Base-by-base conservation (phyloP, 2,888 invertebrate species). In the Ornithoptera priamus region DNA sequence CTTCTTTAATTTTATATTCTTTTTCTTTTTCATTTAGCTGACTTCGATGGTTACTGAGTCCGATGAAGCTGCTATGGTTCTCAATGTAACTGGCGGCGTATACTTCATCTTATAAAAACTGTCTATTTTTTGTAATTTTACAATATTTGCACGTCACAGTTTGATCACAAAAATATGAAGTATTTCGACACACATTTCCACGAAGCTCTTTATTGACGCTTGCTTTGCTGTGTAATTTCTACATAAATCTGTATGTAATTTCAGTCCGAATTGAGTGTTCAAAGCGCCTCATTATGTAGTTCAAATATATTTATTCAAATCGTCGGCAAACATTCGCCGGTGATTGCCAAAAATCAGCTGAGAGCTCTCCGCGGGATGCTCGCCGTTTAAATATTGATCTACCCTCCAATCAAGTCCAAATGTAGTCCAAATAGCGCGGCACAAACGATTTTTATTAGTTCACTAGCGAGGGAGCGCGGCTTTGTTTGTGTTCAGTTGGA, bases 381-480 rank as follows among this genome's bases (percentile, higher is more conserved):
- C 30, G 60, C 39, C 18, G 70, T 71, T 72, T 71, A 73, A 75
- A 75, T 72, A 71, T 75, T 75, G 72, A 73, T 72, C 66, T 71
- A 63, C 67, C 72, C 72, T 75, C 71, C 73, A 75, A 73, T 75
- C 75, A 72, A 70, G 36, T 73, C 64, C 65, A 70, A 72, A 72
- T 72, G 72, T 72, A 66, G 69, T 68, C 67, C 69, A 72, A 72
- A 71, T 67, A 73, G 59, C 59, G 69, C 4, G 46, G 60, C 64
- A 12, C 60, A 42, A 69, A 69, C 64, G 62, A 46, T 69, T 65
- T 67, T 69, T 66, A 57, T 69, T 66, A 50, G 50, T 66, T 58
- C 42, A 36, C 36, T 59, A 59, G 50, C 50, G 68, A 59, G 18
- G 36, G 61, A 50, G 15, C 65, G 53, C 53, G 18, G 20, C 59